These are phyloP conservation scores for Scaptomyza graminum DNA, from an alignment of 1,140 invertebrate species.

Conservation along the genomic window DNA sequence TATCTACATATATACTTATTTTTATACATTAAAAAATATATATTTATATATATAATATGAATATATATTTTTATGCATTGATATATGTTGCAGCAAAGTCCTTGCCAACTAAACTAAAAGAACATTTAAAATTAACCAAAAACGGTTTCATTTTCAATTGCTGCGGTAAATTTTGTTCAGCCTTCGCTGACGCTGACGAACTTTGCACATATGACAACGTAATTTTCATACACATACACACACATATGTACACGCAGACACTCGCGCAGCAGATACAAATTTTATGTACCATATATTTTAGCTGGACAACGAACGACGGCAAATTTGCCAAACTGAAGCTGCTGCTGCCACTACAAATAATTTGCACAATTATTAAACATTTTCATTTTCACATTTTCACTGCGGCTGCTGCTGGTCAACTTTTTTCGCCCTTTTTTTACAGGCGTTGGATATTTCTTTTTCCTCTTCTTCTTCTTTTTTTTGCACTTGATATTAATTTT, in stretches of 20 bases:
- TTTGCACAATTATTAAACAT: slow-evolving; percentile 54
- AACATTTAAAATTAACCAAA: slow-evolving; percentile 2
- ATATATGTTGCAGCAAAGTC: slow-evolving; percentile 35
- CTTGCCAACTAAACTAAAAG: slow-evolving; percentile 42
- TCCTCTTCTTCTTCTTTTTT: slow-evolving; percentile 19
- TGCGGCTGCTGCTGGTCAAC: slow-evolving; percentile 27
- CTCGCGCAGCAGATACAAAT: slow-evolving; percentile 47
- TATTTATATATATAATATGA: slow-evolving; percentile 1
- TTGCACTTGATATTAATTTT: slow-evolving; percentile 37
- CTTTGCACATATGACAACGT: slow-evolving; percentile 80
- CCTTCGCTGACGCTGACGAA: slow-evolving; percentile 45
- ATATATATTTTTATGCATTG: slow-evolving; percentile 10
- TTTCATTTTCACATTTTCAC: slow-evolving; percentile 42
- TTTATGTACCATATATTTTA: slow-evolving; percentile 79
- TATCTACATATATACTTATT: slow-evolving; percentile 14
- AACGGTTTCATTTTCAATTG: slow-evolving; percentile 33
- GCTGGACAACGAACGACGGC: slow-evolving; percentile 46
- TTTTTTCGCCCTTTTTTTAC: slow-evolving; percentile 32
- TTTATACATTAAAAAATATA: slow-evolving; percentile 20
- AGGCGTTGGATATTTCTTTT: slow-evolving; percentile 10
- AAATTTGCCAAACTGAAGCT: slow-evolving; percentile 51
- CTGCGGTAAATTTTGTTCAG: slow-evolving; percentile 43
- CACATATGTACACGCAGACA: slow-evolving; percentile 7
- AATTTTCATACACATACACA: slow-evolving; percentile 64
- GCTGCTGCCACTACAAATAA: slow-evolving; percentile 46